A percentile compares a stretch with the other conserved stretches of the same genome.
These are phyloP conservation scores for Taeniopygia guttata DNA, from an alignment of 2,797 vertebrate genomes.

Conservation along the genomic window DNA sequence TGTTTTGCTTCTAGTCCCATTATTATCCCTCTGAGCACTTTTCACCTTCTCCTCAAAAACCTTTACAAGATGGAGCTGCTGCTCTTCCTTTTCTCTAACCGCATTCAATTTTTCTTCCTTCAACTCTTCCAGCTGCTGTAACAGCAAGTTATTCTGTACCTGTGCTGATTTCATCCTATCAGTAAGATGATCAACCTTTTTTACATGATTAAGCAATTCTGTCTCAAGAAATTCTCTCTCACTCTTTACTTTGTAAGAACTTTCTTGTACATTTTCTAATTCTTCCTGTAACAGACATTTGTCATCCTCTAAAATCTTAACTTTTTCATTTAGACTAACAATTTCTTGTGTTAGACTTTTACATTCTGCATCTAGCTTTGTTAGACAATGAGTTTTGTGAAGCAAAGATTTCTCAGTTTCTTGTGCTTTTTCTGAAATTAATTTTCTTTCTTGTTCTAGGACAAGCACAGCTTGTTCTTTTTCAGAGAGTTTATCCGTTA, in stretches of 20 bases:
- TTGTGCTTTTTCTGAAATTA: slow-evolving; percentile 66
- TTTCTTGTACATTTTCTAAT: slow-evolving; percentile 85
- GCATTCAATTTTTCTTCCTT: slow-evolving; percentile 72
- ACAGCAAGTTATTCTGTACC: slow-evolving; percentile 75
- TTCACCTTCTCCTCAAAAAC: slow-evolving; percentile 86
- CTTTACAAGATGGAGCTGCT: slow-evolving; percentile 81
- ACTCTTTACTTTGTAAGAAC: slow-evolving; percentile 83
- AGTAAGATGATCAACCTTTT: slow-evolving; percentile 80
- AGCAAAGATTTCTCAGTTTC: slow-evolving; percentile 68
- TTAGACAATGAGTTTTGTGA: slow-evolving; percentile 63
- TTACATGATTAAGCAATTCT: slow-evolving; percentile 80
- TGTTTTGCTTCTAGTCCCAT: slow-evolving; percentile 81
- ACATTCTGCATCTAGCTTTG: slow-evolving; percentile 71
- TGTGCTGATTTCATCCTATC: slow-evolving; percentile 76
- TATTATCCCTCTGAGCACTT: slow-evolving; percentile 79
- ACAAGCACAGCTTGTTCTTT: slow-evolving; percentile 72
- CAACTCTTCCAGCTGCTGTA: slow-evolving; percentile 74
- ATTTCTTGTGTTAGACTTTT: slow-evolving; percentile 74
- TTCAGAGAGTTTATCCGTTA: slow-evolving; percentile 75
- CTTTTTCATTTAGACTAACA: slow-evolving; percentile 81
- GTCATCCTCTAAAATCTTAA: slow-evolving; percentile 87
- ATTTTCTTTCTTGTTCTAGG: slow-evolving; percentile 72
- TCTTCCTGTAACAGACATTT: slow-evolving; percentile 88
- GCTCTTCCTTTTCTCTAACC: slow-evolving; percentile 80
- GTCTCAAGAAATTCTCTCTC: slow-evolving; percentile 88